A percentile compares a stretch with the other conserved stretches of the same genome.
These are phyloP conservation scores for Proteles cristata DNA, from an alignment of 2,113 vertebrate species.

Conservation along the genomic window DNA sequence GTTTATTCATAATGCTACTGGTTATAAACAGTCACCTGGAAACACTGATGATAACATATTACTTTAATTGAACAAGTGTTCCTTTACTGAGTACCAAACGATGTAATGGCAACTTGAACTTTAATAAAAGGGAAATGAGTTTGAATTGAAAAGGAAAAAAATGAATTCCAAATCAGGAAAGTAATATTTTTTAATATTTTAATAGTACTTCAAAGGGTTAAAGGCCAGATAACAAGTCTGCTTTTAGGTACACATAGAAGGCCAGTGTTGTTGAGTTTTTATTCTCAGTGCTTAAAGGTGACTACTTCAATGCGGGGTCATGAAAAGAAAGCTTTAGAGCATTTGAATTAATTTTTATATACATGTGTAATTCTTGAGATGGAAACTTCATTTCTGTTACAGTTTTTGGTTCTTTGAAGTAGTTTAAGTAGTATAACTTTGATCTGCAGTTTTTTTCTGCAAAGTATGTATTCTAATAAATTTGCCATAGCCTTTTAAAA, in stretches of 20 bases:
- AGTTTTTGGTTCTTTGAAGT: conserved; percentile 19
- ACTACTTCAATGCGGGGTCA: background rate
- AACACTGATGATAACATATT: too few relatives aligned
- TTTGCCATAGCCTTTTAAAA: background rate
- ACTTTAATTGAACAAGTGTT: too few relatives aligned
- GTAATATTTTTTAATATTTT: background rate
- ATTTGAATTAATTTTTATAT: background rate
- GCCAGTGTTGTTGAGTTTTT: background rate
- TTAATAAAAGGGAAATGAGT: too few relatives aligned
- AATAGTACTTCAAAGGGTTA: background rate
- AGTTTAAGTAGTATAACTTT: background rate
- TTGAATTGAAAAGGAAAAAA: background rate
- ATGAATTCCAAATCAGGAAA: conserved; percentile 4
- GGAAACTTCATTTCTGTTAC: background rate
- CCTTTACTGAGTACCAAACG: too few relatives aligned
- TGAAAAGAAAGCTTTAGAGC: background rate
- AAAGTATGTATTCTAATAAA: background rate
- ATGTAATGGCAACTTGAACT: too few relatives aligned
- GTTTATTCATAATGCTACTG: too few relatives aligned
- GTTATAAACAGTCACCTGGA: too few relatives aligned
- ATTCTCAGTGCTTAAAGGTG: background rate
- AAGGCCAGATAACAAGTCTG: background rate
- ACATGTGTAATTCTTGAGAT: background rate
- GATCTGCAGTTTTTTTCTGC: background rate
- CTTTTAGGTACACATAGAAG: background rate